phyloP scores from a whole-genome alignment of 1,140 invertebrate genomes.

The Pygmarrhopalites habei region DNA sequence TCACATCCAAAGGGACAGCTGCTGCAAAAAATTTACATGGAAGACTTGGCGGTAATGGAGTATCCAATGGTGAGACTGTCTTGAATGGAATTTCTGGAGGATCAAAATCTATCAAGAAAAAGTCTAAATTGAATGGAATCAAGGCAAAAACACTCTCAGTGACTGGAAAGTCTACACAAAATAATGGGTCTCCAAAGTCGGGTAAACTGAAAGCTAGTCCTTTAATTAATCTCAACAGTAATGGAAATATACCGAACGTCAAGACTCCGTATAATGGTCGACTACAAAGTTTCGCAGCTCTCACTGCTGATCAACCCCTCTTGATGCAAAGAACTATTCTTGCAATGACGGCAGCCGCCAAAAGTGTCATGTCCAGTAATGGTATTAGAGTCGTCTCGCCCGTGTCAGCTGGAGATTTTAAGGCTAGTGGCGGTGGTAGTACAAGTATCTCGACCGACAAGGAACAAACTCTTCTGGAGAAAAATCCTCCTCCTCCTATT shows the following conservation, averaged over 20 bases:
- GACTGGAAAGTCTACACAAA: neutral
- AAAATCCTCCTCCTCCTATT: no score
- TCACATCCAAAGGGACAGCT: neutral
- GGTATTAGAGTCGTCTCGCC: neutral
- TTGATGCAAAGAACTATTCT: constrained; percentile 3
- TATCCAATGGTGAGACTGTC: neutral
- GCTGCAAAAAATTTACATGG: no score
- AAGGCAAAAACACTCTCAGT: constrained; percentile 6
- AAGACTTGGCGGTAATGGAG: neutral
- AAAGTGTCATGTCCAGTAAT: constrained; percentile 8
- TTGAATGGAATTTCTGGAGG: neutral
- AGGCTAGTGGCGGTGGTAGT: no score
- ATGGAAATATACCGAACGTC: neutral
- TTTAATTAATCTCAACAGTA: neutral
- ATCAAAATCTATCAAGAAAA: neutral
- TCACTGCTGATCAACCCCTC: neutral
- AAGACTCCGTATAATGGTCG: neutral
- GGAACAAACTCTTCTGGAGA: no score
- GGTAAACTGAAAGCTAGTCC: constrained; percentile 6
- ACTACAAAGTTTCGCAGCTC: neutral
- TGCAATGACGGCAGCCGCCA: constrained; percentile 5
- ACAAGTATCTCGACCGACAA: no score
- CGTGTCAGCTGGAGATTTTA: no score
- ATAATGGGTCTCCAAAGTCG: neutral
- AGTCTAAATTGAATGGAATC: neutral